These are phyloP conservation scores for Mixornis gularis DNA, from an alignment of 2,113 vertebrate genomes.

Conservation along the genomic window DNA sequence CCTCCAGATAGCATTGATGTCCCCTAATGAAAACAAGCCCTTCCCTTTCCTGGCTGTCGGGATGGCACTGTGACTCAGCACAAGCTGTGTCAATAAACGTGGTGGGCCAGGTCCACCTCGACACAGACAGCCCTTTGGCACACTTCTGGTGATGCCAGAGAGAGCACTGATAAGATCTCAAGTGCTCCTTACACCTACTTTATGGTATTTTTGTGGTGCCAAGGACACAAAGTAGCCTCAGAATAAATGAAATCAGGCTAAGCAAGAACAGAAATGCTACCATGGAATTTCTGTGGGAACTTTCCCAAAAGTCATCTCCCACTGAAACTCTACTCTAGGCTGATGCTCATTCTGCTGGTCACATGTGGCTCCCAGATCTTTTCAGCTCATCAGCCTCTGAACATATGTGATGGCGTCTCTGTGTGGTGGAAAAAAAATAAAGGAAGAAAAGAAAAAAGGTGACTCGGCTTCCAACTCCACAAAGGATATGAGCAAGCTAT, in stretches of 20 bases:
- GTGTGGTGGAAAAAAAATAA: not conserved
- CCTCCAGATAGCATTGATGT: not conserved
- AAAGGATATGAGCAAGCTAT: slow-evolving; percentile 62
- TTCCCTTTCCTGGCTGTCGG: not conserved
- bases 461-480: slow-evolving; percentile 21
- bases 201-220: not conserved
- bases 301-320: slow-evolving; percentile 27
- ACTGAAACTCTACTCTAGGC: slow-evolving; percentile 14
- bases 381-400: slow-evolving; percentile 34
- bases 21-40: not conserved
- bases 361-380: slow-evolving; percentile 70
- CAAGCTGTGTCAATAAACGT: not conserved
- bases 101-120: not conserved
- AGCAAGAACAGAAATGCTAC: not conserved
- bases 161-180: not conserved
- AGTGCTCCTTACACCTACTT: not conserved
- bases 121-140: not conserved
- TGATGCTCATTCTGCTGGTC: not conserved
- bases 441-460: slow-evolving; percentile 2
- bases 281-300: slow-evolving; percentile 6
- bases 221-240: not conserved
- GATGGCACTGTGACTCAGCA: not conserved
- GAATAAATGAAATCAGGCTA: not conserved
- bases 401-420: slow-evolving; percentile 60
- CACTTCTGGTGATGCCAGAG: not conserved